Percentiles rank a stretch among this genome's conserved stretches.
Conservation (phyloP, 1,140 invertebrate genomes). For the Zaprionus vittiger region DNA sequence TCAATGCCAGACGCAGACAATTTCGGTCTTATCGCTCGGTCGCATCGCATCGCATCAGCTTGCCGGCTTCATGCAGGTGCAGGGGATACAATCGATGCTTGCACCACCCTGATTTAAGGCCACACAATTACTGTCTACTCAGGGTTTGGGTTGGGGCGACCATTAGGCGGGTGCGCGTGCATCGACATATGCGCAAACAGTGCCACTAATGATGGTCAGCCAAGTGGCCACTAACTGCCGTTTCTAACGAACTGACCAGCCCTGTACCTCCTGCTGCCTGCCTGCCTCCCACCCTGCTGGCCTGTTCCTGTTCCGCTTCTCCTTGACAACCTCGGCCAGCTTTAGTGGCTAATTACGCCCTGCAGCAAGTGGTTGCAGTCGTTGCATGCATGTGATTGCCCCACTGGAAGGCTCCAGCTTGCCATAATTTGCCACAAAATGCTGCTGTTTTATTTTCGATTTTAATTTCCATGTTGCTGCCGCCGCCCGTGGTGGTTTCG, state of each 20-base stretch:
- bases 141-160: slow-evolving; percentile 31
- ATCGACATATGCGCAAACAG: slow-evolving; percentile 72
- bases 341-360: slow-evolving; percentile 81
- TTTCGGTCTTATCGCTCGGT: slow-evolving; percentile 67
- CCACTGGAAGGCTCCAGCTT: slow-evolving; percentile 17
- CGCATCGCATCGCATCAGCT: slow-evolving; percentile 52
- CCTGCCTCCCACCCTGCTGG: background rate
- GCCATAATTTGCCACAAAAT: slow-evolving; percentile 74
- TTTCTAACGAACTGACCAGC: slow-evolving; percentile 58
- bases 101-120: slow-evolving; percentile 50
- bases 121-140: slow-evolving; percentile 9
- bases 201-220: slow-evolving; percentile 64
- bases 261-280: background rate
- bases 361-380: slow-evolving; percentile 56
- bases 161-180: slow-evolving; percentile 55
- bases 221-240: slow-evolving; percentile 58
- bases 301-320: background rate
- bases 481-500: slow-evolving; percentile 32
- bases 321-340: slow-evolving; percentile 36
- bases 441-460: slow-evolving; percentile 72
- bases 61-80: slow-evolving; percentile 54
- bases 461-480: slow-evolving; percentile 72
- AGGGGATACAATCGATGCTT: slow-evolving; percentile 43
- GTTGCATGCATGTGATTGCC: slow-evolving; percentile 78
- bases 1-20: slow-evolving; percentile 81